Evolutionary conservation across 2,797 vertebrate genomes (phyloP).

Genomic region (Sebastes steindachneri): DNA sequence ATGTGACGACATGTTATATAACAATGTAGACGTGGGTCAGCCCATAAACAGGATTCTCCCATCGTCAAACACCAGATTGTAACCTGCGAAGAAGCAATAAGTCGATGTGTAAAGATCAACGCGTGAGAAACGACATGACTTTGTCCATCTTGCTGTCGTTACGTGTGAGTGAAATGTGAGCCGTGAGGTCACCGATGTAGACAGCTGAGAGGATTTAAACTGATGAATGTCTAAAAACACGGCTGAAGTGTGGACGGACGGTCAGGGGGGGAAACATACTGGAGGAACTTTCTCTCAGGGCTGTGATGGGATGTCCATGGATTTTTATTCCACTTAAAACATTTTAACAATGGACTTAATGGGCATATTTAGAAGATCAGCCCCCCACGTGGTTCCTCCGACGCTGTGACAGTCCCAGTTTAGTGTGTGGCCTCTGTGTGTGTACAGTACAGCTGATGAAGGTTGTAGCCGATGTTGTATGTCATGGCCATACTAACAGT

Average conservation of each 20-base stretch:
- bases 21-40: too few relatives aligned
- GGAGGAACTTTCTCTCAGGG: neutral
- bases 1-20: too few relatives aligned
- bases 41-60: neutral
- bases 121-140: neutral
- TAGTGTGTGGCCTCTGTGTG: neutral
- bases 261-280: neutral
- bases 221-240: neutral
- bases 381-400: too few relatives aligned
- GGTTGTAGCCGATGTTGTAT: neutral
- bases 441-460: slow-evolving; percentile 23
- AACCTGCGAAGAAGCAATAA: neutral
- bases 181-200: neutral
- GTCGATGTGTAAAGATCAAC: neutral
- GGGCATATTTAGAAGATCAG: neutral
- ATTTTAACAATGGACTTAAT: neutral
- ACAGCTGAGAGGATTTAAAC: neutral
- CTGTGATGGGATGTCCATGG: neutral
- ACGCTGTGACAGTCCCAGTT: neutral
- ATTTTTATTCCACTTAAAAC: neutral
- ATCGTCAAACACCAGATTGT: neutral
- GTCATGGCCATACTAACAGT: slow-evolving; percentile 41
- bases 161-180: neutral
- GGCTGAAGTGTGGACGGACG: neutral
- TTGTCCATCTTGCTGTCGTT: neutral